These are phyloP conservation scores for Platerodrilus igneus DNA, from an alignment of 2,888 invertebrate genomes.

Conservation along the genomic window DNA sequence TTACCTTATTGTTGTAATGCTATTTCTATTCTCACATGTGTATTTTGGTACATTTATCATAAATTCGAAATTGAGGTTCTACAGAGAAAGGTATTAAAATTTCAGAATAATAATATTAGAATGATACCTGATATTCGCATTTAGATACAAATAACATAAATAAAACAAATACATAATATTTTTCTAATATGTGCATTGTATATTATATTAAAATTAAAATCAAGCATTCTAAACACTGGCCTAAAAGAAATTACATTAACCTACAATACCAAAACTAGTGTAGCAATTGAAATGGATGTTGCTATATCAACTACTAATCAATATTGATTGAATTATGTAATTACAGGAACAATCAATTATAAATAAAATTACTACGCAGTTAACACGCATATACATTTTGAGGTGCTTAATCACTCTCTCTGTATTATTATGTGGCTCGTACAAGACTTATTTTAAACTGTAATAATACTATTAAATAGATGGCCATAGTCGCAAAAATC, in stretches of 20 bases:
- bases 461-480: constrained; percentile 61
- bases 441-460: constrained; percentile 59
- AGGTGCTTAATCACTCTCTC: too few relatives aligned
- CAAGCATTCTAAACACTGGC: too few relatives aligned
- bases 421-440: constrained; percentile 4
- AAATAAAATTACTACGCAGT: too few relatives aligned
- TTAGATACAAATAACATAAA: too few relatives aligned
- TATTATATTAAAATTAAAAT: too few relatives aligned
- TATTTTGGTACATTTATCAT: constrained; percentile 21
- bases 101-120: neutral
- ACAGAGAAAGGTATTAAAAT: neutral
- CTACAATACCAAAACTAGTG: constrained; percentile 8
- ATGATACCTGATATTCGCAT: constrained; percentile 9
- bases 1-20: constrained; percentile 21
- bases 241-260: constrained; percentile 12
- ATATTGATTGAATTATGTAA: too few relatives aligned
- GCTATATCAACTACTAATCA: constrained; percentile 21
- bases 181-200: neutral
- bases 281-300: constrained; percentile 14
- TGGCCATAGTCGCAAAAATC: constrained; percentile 61
- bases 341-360: too few relatives aligned
- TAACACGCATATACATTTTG: too few relatives aligned
- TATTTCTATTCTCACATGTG: constrained; percentile 13
- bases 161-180: constrained; percentile 1
- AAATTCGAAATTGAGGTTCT: constrained; percentile 15